Evolutionary conservation across 2,888 invertebrate genomes (phyloP).

Genomic region (Oscheius sp.): DNA sequence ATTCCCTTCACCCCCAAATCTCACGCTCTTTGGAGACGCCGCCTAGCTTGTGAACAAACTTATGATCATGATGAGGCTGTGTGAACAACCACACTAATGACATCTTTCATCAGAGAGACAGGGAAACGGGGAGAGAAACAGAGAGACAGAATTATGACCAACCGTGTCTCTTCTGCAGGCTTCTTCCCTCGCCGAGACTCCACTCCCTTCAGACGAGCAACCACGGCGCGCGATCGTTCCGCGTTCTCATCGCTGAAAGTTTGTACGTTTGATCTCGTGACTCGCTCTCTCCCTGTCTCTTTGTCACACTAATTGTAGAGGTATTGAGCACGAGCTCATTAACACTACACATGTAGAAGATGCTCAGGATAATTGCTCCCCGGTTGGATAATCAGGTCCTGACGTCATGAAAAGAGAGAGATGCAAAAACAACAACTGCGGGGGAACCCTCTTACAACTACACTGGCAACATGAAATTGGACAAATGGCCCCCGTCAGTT

Average conservation of each 20-base stretch:
- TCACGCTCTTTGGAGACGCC: slow-evolving; percentile 26
- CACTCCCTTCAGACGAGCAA: slow-evolving; percentile 42
- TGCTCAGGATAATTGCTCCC: too few species aligned
- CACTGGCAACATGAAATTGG: too few species aligned
- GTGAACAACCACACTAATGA: slow-evolving; percentile 9
- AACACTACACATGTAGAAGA: too few species aligned
- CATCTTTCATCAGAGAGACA: slow-evolving; percentile 1
- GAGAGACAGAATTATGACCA: neutral
- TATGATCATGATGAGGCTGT: neutral
- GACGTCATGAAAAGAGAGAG: too few species aligned
- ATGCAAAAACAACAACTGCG: too few species aligned
- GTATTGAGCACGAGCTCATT: too few species aligned
- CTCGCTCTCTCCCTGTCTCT: neutral
- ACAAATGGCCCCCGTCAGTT: too few species aligned
- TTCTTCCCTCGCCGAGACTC: slow-evolving; percentile 26
- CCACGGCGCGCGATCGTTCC: slow-evolving; percentile 43
- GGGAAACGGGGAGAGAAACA: neutral
- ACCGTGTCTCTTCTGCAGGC: slow-evolving; percentile 19
- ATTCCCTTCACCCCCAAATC: slow-evolving; percentile 12
- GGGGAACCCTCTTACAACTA: too few species aligned
- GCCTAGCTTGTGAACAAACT: neutral
- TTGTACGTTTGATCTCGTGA: neutral
- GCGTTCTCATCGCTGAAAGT: slow-evolving; percentile 45
- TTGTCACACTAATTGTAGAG: neutral
- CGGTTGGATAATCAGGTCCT: too few species aligned